phyloP scores from a whole-genome alignment of 2,888 invertebrate genomes.

The Xanthia togata region DNA sequence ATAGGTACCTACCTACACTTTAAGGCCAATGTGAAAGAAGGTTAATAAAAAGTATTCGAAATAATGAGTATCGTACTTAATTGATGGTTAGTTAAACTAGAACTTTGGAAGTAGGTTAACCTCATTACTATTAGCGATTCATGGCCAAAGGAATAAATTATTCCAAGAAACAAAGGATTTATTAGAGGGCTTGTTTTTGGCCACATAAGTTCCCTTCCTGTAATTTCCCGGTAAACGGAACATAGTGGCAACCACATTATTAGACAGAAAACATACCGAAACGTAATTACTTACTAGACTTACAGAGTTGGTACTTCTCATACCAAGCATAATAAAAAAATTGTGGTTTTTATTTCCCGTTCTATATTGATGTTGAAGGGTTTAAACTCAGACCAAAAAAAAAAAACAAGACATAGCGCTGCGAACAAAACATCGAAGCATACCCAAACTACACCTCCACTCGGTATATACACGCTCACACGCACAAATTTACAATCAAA shows the following conservation, averaged over 20 bases:
- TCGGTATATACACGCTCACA: too few relatives aligned
- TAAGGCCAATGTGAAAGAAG: not conserved
- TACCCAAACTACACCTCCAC: too few relatives aligned
- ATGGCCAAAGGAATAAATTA: constrained; percentile 34
- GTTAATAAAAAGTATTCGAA: not conserved
- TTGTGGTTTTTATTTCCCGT: not conserved
- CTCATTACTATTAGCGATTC: constrained; percentile 37
- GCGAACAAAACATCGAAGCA: too few relatives aligned
- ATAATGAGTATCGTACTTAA: not conserved
- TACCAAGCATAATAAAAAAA: not conserved
- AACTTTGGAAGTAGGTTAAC: constrained; percentile 7
- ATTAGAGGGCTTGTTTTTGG: constrained; percentile 51
- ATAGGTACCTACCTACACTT: not conserved
- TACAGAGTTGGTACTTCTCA: not conserved
- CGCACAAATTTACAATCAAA: too few relatives aligned
- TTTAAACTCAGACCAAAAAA: not conserved
- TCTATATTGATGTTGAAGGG: not conserved
- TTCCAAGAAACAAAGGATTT: constrained; percentile 33
- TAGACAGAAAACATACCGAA: constrained; percentile 17
- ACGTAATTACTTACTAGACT: not conserved
- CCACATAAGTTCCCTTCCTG: constrained; percentile 50
- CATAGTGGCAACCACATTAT: constrained; percentile 43
- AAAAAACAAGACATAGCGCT: too few relatives aligned
- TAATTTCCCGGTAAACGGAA: constrained; percentile 47
- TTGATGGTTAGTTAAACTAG: constrained; percentile 10